Conservation (phyloP, 2,113 vertebrate species). For the Danio rerio region GRCz12tu NC_133181.1:13980501-13981000, state of each 20-base stretch:
- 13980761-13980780: background rate
- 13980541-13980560: too few relatives aligned
- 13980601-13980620: too few relatives aligned
- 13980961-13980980: background rate
- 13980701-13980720: background rate
- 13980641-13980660: background rate
- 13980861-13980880: background rate
- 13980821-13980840: background rate
- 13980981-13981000: too few relatives aligned
- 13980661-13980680: background rate
- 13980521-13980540: too few relatives aligned
- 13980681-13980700: background rate
- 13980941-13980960: background rate
- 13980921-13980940: background rate
- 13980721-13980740: too few relatives aligned
- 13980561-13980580: too few relatives aligned
- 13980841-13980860: background rate
- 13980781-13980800: background rate
- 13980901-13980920: background rate
- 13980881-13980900: background rate
- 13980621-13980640: too few relatives aligned
- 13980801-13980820: background rate
- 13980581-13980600: too few relatives aligned
- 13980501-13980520: too few relatives aligned
- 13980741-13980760: background rate